Percentiles rank a stretch among this genome's conserved stretches.
Evolutionary conservation across 2,888 invertebrate genomes (phyloP).

Genomic region (Mesopsocus fuscifrons): DNA sequence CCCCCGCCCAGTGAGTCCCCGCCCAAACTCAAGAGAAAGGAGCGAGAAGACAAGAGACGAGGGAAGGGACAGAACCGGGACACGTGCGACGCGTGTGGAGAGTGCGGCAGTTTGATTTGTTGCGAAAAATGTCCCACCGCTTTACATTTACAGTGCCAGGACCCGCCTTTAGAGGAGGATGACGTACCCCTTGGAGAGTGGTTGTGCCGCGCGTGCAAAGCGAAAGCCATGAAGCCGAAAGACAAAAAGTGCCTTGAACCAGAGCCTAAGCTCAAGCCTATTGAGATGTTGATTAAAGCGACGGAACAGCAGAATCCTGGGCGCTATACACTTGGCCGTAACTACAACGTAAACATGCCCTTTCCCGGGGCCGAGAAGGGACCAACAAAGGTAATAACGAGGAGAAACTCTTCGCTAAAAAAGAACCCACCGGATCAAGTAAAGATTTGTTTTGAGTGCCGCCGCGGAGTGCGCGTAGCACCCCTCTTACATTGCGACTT

Average conservation of each 20-base stretch:
- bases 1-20: constrained; percentile 62
- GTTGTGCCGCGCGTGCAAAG: constrained; percentile 65
- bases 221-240: constrained; percentile 12
- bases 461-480: constrained; percentile 62
- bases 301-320: constrained; percentile 72
- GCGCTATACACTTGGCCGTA: constrained; percentile 73
- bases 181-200: constrained; percentile 84
- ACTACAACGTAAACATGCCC: constrained; percentile 51
- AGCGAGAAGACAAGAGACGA: constrained; percentile 47
- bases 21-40: constrained; percentile 32
- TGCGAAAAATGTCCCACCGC: constrained; percentile 92
- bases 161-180: constrained; percentile 77
- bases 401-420: constrained; percentile 18
- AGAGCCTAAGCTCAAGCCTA: constrained; percentile 32
- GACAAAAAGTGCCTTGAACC: constrained; percentile 12
- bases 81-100: constrained; percentile 82
- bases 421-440: constrained; percentile 51
- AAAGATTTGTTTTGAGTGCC: constrained; percentile 66
- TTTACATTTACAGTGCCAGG: constrained; percentile 93
- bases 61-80: constrained; percentile 86
- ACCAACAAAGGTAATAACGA: constrained; percentile 22
- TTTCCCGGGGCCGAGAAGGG: constrained; percentile 69
- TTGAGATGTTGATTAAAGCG: constrained; percentile 62
- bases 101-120: constrained; percentile 87
- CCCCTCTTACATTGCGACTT: constrained; percentile 86